Evolutionary conservation across 2,888 invertebrate genomes (phyloP).

Genomic region (Cabera pusaria): DNA sequence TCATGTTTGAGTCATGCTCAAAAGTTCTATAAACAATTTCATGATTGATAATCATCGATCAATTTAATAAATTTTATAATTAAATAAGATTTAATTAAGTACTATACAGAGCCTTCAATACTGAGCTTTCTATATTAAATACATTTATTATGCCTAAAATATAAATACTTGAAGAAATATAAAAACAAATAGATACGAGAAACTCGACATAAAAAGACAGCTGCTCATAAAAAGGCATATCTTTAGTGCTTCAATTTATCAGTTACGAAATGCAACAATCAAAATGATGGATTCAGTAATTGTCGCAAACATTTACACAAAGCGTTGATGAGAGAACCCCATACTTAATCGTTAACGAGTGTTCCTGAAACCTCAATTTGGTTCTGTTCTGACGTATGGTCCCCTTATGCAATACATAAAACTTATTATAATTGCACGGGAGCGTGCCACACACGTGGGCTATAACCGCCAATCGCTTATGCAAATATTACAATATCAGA

Average conservation of each 20-base stretch:
- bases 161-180: too few relatives aligned
- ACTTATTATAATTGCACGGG: conserved; percentile 36
- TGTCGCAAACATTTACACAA: conserved; percentile 14
- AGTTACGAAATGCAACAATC: conserved; percentile 40
- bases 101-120: too few relatives aligned
- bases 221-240: conserved; percentile 1
- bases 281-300: conserved; percentile 41
- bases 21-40: too few relatives aligned
- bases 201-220: too few relatives aligned
- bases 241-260: conserved; percentile 19
- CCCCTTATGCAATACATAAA: conserved; percentile 5
- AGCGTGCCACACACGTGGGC: conserved; percentile 57
- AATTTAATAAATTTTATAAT: too few relatives aligned
- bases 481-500: conserved; percentile 63
- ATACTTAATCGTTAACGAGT: conserved; percentile 48
- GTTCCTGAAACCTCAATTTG: conserved; percentile 67
- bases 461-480: conserved; percentile 63
- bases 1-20: too few relatives aligned
- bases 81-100: too few relatives aligned
- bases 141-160: too few relatives aligned
- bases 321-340: conserved; percentile 21
- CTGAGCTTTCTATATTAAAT: too few relatives aligned
- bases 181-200: too few relatives aligned
- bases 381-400: conserved; percentile 42
- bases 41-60: too few relatives aligned